A percentile compares a stretch with the other conserved stretches of the same genome.
phyloP scores from a whole-genome alignment of 2,888 invertebrate genomes.

The Sisyra terminalis region DNA sequence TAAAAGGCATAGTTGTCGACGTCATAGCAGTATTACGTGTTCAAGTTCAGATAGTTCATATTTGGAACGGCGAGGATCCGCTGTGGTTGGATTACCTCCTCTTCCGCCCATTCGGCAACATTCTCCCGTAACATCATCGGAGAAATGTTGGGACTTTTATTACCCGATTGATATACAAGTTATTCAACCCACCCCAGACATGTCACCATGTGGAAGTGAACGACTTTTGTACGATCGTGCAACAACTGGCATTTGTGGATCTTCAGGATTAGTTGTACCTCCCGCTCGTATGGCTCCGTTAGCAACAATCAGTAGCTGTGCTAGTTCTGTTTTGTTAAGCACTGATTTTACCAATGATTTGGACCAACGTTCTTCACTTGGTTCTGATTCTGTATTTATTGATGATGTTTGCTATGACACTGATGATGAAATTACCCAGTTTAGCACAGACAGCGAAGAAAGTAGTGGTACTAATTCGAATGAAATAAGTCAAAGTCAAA shows the following conservation, averaged over 20 bases:
- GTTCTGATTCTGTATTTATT: conserved; percentile 67
- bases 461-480: conserved; percentile 11
- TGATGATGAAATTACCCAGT: conserved; percentile 66
- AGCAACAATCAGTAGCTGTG: conserved; percentile 65
- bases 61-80: conserved; percentile 64
- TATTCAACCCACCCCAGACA: conserved; percentile 65
- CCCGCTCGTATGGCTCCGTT: conserved; percentile 48
- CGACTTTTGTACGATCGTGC: conserved; percentile 27
- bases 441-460: conserved; percentile 63
- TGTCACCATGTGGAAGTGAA: conserved; percentile 65
- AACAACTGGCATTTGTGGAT: conserved; percentile 10
- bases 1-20: conserved; percentile 29
- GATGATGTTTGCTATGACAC: conserved; percentile 55
- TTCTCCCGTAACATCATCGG: conserved; percentile 23
- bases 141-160: conserved; percentile 38
- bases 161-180: conserved; percentile 42
- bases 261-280: conserved; percentile 15
- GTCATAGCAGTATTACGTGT: conserved; percentile 68
- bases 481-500: conserved; percentile 17
- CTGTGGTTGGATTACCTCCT: conserved; percentile 56
- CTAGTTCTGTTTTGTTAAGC: conserved; percentile 37
- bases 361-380: conserved; percentile 51
- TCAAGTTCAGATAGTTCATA: conserved; percentile 75
- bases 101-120: conserved; percentile 29
- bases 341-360: conserved; percentile 44